phyloP scores from a whole-genome alignment of 2,888 invertebrate species.

The Mechanitis mazaeus region DNA sequence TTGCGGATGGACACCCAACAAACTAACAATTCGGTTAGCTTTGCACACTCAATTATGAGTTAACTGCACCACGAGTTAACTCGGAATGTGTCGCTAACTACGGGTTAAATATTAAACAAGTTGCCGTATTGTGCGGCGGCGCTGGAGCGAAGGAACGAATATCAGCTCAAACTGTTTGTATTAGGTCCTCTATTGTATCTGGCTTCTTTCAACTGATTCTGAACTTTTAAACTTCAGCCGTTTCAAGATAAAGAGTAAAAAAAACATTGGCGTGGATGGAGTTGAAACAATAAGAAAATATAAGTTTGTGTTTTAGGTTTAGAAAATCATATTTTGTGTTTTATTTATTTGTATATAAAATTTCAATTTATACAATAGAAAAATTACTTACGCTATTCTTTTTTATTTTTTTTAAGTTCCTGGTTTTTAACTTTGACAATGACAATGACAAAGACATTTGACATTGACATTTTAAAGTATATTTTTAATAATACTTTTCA shows the following conservation, averaged over 20 bases:
- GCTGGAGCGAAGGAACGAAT: slow-evolving; percentile 26
- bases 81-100: slow-evolving; percentile 51
- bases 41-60: slow-evolving; percentile 50
- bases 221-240: slow-evolving; percentile 20
- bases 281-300: background rate
- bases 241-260: slow-evolving; percentile 9
- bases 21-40: slow-evolving; percentile 38
- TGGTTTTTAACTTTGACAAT: too few relatives aligned
- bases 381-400: too few relatives aligned
- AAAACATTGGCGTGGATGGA: slow-evolving; percentile 3
- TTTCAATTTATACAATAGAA: too few relatives aligned
- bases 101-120: slow-evolving; percentile 52
- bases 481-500: too few relatives aligned
- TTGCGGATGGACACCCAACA: slow-evolving; percentile 26
- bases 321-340: background rate
- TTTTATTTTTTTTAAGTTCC: too few relatives aligned
- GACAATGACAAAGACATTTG: too few relatives aligned
- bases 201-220: slow-evolving; percentile 13
- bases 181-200: slow-evolving; percentile 23
- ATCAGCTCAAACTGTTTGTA: slow-evolving; percentile 33
- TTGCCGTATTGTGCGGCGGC: slow-evolving; percentile 34
- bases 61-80: slow-evolving; percentile 49
- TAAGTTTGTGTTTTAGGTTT: background rate
- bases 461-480: too few relatives aligned
- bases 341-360: background rate